Conservation (phyloP, 2,113 vertebrate species). For the Noturus placidus region DNA sequence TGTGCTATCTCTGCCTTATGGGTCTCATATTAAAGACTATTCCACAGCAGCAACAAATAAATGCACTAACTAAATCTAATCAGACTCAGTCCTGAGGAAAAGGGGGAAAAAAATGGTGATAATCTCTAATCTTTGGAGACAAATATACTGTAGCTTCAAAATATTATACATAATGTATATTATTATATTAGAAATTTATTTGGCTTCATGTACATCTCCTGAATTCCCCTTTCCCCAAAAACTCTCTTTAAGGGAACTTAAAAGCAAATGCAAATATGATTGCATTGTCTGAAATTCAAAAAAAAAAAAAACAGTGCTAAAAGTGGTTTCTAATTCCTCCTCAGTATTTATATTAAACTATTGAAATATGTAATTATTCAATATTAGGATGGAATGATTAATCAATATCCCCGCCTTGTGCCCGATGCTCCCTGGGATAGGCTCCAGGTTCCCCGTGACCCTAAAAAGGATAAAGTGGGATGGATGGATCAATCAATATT, state of each 20-base stretch:
- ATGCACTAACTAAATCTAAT: background rate
- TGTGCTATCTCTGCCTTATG: background rate
- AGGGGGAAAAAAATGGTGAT: background rate
- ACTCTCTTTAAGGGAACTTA: background rate
- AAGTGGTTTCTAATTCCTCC: background rate
- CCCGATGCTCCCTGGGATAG: too few species aligned
- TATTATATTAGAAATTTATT: background rate
- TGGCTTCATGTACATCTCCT: background rate
- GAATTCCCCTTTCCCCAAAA: background rate
- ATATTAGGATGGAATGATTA: background rate
- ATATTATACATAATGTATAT: background rate
- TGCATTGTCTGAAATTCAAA: background rate
- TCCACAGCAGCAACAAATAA: slow-evolving; percentile 9
- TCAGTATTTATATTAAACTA: background rate
- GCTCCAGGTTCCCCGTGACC: too few species aligned
- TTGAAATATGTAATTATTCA: background rate
- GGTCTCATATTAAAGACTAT: slow-evolving; percentile 19
- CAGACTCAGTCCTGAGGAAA: background rate
- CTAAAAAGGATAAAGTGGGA: too few species aligned
- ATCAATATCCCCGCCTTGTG: too few species aligned
- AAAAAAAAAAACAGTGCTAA: background rate
- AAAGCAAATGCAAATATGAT: background rate
- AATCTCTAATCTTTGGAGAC: background rate
- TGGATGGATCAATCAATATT: background rate
- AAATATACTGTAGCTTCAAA: background rate